A percentile compares a stretch with the other conserved stretches of the same genome.
These are phyloP conservation scores for Latheticus oryzae DNA, from an alignment of 2,888 invertebrate species.

Conservation along the genomic window DNA sequence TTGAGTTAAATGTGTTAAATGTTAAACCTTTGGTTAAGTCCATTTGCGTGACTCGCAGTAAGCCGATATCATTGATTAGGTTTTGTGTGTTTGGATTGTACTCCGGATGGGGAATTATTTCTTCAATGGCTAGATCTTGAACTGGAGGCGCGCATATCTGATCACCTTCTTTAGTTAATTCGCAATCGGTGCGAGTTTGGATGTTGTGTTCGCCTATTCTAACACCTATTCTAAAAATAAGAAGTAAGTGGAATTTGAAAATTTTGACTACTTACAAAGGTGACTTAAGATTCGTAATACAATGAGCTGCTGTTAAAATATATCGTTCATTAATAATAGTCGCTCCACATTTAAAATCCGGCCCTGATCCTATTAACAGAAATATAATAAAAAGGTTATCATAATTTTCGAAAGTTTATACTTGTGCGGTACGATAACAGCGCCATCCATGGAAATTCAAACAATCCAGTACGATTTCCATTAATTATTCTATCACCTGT, in stretches of 20 bases:
- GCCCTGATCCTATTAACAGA: constrained; percentile 42
- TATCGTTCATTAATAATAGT: constrained; percentile 69
- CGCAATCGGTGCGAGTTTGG: constrained; percentile 65
- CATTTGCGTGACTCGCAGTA: constrained; percentile 66
- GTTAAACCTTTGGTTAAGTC: constrained; percentile 54
- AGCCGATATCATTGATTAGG: constrained; percentile 71
- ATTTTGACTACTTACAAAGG: constrained; percentile 55
- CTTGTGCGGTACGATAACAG: constrained; percentile 70
- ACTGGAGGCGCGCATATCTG: constrained; percentile 64
- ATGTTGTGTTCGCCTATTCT: constrained; percentile 74
- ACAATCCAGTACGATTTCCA: constrained; percentile 72
- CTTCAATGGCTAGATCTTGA: constrained; percentile 69
- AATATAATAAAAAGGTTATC: too few relatives aligned
- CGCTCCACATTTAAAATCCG: constrained; percentile 65
- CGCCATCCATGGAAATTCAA: constrained; percentile 83
- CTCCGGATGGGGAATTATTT: constrained; percentile 67
- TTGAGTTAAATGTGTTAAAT: too few relatives aligned
- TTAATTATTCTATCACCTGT: constrained; percentile 68
- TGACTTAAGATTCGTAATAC: constrained; percentile 58
- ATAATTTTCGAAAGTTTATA: too few relatives aligned
- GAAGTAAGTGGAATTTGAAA: background rate
- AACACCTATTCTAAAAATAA: constrained; percentile 67
- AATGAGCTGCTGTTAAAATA: constrained; percentile 72
- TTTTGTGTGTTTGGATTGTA: constrained; percentile 66
- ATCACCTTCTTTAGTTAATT: constrained; percentile 47